Percentiles rank a stretch among this genome's conserved stretches.
phyloP scores from a whole-genome alignment of 1,140 invertebrate species.

The Drosophila bocki region DNA sequence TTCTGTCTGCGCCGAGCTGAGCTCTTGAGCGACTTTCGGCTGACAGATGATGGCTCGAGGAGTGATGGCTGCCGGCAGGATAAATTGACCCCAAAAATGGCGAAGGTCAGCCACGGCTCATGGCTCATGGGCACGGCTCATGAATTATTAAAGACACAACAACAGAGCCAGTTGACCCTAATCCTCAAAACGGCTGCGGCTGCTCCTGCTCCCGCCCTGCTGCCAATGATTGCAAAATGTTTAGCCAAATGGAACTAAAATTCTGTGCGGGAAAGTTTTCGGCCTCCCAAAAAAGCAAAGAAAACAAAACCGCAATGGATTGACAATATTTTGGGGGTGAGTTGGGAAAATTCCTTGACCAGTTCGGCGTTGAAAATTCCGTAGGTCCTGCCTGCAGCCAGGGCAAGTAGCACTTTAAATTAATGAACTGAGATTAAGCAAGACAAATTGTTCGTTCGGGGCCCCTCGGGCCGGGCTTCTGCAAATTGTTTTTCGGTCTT shows the following conservation, averaged over 20 bases:
- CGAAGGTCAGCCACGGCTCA: slow-evolving; percentile 68
- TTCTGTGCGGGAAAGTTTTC: slow-evolving; percentile 25
- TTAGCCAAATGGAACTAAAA: slow-evolving; percentile 68
- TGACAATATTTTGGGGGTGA: slow-evolving; percentile 33
- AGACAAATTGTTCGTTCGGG: slow-evolving; percentile 71
- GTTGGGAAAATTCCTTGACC: slow-evolving; percentile 31
- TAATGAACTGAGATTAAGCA: slow-evolving; percentile 83
- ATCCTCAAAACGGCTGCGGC: slow-evolving; percentile 47
- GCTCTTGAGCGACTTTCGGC: slow-evolving; percentile 31
- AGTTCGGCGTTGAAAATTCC: slow-evolving; percentile 14
- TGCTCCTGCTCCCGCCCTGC: background rate
- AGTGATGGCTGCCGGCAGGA: slow-evolving; percentile 37
- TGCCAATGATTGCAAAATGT: slow-evolving; percentile 70
- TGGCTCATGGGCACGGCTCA: slow-evolving; percentile 37
- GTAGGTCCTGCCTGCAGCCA: slow-evolving; percentile 29
- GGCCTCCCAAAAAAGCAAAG: slow-evolving; percentile 15
- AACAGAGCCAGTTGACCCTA: slow-evolving; percentile 69
- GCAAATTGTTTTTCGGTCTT: slow-evolving; percentile 73
- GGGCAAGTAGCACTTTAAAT: slow-evolving; percentile 78
- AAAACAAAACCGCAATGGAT: slow-evolving; percentile 57
- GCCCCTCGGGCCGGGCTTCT: slow-evolving; percentile 15
- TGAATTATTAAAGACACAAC: slow-evolving; percentile 64
- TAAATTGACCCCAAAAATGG: slow-evolving; percentile 68
- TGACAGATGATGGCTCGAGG: slow-evolving; percentile 21
- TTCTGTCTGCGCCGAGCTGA: slow-evolving; percentile 16